Evolutionary conservation across 2,113 vertebrate species (phyloP).

Genomic region (Phocoena sinus): DNA sequence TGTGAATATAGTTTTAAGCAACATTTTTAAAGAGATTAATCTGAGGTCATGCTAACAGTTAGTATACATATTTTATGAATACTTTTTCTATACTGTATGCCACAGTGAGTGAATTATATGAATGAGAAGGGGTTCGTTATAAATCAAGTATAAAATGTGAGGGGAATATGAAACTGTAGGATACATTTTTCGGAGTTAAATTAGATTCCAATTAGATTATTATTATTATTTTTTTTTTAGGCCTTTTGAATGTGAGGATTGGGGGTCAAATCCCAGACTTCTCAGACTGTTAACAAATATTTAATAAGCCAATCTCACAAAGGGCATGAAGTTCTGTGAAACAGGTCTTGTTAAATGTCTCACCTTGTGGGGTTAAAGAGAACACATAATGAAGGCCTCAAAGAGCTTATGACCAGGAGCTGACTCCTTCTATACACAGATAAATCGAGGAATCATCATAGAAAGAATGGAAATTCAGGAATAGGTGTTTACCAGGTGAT

Average conservation of each 20-base stretch:
- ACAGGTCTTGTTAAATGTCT: background rate
- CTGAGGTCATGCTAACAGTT: background rate
- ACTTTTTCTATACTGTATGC: background rate
- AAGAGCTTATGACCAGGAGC: background rate
- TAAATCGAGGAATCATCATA: background rate
- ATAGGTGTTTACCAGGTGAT: background rate
- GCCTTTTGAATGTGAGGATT: background rate
- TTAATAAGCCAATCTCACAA: background rate
- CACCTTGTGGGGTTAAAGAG: background rate
- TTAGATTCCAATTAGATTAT: conserved; percentile 1
- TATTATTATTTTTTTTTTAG: background rate
- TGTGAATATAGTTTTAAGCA: conserved; percentile 51
- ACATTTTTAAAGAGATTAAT: conserved; percentile 48
- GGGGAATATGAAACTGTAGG: background rate
- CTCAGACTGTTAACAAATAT: background rate
- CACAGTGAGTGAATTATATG: background rate
- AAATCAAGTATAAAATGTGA: background rate
- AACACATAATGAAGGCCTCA: background rate
- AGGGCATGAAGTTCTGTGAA: background rate
- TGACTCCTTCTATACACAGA: background rate
- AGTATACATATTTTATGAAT: background rate
- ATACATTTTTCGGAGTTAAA: conserved; percentile 21
- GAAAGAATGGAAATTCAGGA: background rate
- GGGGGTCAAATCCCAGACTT: background rate
- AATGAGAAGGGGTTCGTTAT: background rate